Evolutionary conservation across 1,140 invertebrate species (phyloP).

Genomic region (Drosophila seguyi): DNA sequence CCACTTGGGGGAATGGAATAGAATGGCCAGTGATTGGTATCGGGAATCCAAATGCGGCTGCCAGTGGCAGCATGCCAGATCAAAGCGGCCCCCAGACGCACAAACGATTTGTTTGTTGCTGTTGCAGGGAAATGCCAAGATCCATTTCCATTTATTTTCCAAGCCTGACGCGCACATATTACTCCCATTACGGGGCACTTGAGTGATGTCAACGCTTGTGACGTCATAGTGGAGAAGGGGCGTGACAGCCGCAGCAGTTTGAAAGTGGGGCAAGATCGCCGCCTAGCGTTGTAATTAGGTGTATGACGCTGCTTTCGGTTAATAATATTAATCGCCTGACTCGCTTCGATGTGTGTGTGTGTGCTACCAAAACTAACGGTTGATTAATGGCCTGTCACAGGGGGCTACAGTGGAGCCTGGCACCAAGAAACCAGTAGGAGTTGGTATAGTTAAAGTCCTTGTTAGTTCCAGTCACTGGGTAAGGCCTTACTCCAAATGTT

Average conservation of each 20-base stretch:
- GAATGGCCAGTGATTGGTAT: slow-evolving; percentile 20
- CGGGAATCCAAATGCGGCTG: slow-evolving; percentile 17
- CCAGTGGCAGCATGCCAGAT: slow-evolving; percentile 65
- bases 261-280: slow-evolving; percentile 66
- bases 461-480: background rate
- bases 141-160: slow-evolving; percentile 38
- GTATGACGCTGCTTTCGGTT: slow-evolving; percentile 49
- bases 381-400: slow-evolving; percentile 58
- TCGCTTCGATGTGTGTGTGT: slow-evolving; percentile 21
- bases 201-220: slow-evolving; percentile 64
- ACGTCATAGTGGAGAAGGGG: slow-evolving; percentile 47
- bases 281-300: slow-evolving; percentile 49
- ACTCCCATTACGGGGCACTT: slow-evolving; percentile 12
- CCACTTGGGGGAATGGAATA: slow-evolving; percentile 16
- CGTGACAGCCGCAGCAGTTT: slow-evolving; percentile 2
- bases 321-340: slow-evolving; percentile 53
- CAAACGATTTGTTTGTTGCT: slow-evolving; percentile 50
- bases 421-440: background rate
- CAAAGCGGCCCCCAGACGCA: slow-evolving; percentile 49
- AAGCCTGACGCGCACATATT: background rate
- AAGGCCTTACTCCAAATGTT: background rate
- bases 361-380: slow-evolving; percentile 54
- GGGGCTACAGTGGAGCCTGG: slow-evolving; percentile 26
- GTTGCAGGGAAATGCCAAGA: slow-evolving; percentile 19
- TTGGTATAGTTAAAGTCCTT: background rate